Percentiles rank a stretch among this genome's conserved stretches.
phyloP scores from a whole-genome alignment of 64 coral and sea anemone species.

The Orbicella faveolata region DNA sequence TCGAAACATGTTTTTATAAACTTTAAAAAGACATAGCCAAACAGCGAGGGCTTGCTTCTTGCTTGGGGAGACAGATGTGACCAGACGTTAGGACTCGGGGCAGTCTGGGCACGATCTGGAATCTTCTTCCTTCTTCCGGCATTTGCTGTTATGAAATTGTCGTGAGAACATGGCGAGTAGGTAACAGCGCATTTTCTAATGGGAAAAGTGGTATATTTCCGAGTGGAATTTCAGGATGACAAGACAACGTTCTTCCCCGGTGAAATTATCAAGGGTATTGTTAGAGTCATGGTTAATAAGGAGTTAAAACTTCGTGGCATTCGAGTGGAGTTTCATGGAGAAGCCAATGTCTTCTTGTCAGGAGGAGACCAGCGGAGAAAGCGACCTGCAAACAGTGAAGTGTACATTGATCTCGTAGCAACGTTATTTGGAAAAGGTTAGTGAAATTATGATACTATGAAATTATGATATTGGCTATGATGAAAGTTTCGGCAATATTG shows the following conservation, averaged over 20 bases:
- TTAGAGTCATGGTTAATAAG: slow-evolving; percentile 69
- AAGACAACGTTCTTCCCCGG: slow-evolving; percentile 81
- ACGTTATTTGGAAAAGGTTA: slow-evolving; percentile 88
- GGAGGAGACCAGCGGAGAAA: slow-evolving; percentile 52
- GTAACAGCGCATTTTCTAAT: slow-evolving; percentile 22
- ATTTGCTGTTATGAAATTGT: background rate
- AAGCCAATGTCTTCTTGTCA: slow-evolving; percentile 68
- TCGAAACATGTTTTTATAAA: too few species aligned
- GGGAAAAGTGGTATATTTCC: slow-evolving; percentile 79
- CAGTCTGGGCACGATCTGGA: background rate
- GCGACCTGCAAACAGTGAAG: slow-evolving; percentile 54
- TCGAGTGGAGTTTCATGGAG: slow-evolving; percentile 76
- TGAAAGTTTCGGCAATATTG: background rate
- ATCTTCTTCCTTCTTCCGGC: background rate
- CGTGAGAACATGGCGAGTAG: background rate
- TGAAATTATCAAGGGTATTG: slow-evolving; percentile 64
- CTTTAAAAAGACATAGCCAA: too few species aligned
- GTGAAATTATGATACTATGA: background rate
- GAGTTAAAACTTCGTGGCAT: slow-evolving; percentile 77
- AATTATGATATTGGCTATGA: background rate
- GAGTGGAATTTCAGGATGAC: slow-evolving; percentile 62
- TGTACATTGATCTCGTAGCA: slow-evolving; percentile 70
- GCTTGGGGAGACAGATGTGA: too few species aligned
- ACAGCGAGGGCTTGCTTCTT: too few species aligned
- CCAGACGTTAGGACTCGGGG: too few species aligned